Conservation (phyloP, 2,113 vertebrate species). For the Zosterops hypoxanthus region DNA sequence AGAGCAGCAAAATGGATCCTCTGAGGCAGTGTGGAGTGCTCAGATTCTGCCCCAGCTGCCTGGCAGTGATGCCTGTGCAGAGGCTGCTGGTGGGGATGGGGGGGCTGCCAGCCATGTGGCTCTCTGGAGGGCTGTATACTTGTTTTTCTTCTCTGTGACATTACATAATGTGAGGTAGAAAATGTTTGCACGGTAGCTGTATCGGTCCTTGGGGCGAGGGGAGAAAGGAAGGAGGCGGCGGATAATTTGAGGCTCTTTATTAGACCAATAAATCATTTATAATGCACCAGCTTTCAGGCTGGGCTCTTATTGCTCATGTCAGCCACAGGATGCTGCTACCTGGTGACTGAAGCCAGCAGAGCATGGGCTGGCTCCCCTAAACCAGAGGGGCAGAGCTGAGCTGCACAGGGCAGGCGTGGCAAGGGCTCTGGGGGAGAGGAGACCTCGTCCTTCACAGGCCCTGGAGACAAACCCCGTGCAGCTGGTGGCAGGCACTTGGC, state of each 20-base stretch:
- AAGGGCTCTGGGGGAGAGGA: fast-evolving
- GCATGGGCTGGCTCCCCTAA: background rate
- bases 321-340: background rate
- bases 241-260: slow-evolving; percentile 73
- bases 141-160: slow-evolving; percentile 68
- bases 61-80: background rate
- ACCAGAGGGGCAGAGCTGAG: background rate
- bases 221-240: slow-evolving; percentile 35
- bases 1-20: background rate
- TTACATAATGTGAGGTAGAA: slow-evolving; percentile 67
- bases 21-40: fast-evolving
- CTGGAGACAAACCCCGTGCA: background rate
- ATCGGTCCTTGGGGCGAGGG: slow-evolving; percentile 61
- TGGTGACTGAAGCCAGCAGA: background rate
- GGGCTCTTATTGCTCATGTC: slow-evolving; percentile 51
- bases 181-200: slow-evolving; percentile 65
- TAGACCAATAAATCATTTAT: slow-evolving; percentile 74
- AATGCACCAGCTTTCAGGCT: slow-evolving; percentile 55
- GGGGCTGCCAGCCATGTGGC: background rate
- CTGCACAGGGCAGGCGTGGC: fast-evolving
- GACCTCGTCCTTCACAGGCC: background rate
- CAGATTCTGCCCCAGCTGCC: background rate
- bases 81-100: background rate
- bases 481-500: background rate
- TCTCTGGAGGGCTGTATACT: slow-evolving; percentile 7